phyloP scores from a whole-genome alignment of 2,113 vertebrate species.

The Brienomyrus longianalis region DNA sequence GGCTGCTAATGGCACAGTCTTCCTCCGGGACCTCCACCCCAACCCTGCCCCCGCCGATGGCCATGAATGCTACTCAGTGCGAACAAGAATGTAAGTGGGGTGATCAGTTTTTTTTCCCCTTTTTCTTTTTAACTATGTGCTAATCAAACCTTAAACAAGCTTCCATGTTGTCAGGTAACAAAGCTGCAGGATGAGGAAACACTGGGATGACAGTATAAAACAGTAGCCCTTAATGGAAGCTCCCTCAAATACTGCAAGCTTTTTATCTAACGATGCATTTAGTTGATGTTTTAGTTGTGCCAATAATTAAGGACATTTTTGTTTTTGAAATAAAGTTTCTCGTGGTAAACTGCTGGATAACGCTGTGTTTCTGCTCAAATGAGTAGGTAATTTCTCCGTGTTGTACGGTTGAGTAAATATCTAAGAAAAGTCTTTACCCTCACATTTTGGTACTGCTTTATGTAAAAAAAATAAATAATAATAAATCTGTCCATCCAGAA shows the following conservation, averaged over 20 bases:
- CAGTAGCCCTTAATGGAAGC: neutral
- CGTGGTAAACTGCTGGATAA: neutral
- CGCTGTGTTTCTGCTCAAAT: neutral
- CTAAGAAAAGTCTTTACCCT: neutral
- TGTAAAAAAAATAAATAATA: neutral
- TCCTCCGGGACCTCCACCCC: neutral
- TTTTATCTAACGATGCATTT: neutral
- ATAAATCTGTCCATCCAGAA: neutral
- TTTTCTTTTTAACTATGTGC: too few species aligned
- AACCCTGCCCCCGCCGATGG: neutral
- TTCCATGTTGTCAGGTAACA: neutral
- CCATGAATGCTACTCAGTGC: neutral
- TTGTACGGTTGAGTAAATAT: neutral
- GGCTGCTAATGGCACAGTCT: constrained; percentile 13
- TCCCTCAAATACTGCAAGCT: neutral
- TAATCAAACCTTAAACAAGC: neutral
- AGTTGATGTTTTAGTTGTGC: neutral
- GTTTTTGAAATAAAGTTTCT: neutral
- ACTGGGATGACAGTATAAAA: neutral
- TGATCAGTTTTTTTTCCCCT: neutral
- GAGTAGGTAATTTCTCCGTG: neutral
- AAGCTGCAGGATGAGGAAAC: neutral
- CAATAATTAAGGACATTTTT: neutral
- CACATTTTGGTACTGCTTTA: neutral
- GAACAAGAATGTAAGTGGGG: neutral